Percentiles rank a stretch among this genome's conserved stretches.
Conservation (phyloP, 2,113 vertebrate genomes). For the Nothoprocta pentlandii region DNA sequence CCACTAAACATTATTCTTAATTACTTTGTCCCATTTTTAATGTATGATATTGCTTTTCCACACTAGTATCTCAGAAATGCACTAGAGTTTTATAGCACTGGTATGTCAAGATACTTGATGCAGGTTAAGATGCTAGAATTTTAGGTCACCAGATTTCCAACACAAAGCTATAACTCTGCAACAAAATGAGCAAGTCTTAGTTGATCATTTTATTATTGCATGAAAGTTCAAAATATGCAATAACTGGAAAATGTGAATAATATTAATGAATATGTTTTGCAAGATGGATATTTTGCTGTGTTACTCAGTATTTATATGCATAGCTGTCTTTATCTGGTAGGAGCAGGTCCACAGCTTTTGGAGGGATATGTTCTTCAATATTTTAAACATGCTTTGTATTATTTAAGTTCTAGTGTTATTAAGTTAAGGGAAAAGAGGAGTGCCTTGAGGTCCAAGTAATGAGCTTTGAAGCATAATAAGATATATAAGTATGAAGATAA, state of each 20-base stretch:
- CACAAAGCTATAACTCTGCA: background rate
- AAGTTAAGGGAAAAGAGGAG: background rate
- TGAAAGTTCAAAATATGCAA: background rate
- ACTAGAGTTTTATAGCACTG: background rate
- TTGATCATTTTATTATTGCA: background rate
- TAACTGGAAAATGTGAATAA: background rate
- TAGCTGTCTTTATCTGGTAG: background rate
- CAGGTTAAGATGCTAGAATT: background rate
- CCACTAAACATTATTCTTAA: background rate
- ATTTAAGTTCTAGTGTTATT: background rate
- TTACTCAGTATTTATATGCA: background rate
- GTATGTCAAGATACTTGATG: background rate
- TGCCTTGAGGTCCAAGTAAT: background rate
- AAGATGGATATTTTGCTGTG: background rate
- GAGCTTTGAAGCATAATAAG: background rate
- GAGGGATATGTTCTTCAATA: background rate
- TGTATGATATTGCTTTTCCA: background rate
- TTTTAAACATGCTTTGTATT: background rate
- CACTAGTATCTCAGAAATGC: background rate
- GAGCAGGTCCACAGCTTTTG: background rate
- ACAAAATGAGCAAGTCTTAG: background rate
- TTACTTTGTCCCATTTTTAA: background rate
- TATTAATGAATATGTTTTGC: background rate
- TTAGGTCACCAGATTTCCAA: background rate
- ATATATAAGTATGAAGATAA: background rate